Base-by-base conservation (phyloP, 2,888 invertebrate genomes). In the Alloplasta piceator region DNA sequence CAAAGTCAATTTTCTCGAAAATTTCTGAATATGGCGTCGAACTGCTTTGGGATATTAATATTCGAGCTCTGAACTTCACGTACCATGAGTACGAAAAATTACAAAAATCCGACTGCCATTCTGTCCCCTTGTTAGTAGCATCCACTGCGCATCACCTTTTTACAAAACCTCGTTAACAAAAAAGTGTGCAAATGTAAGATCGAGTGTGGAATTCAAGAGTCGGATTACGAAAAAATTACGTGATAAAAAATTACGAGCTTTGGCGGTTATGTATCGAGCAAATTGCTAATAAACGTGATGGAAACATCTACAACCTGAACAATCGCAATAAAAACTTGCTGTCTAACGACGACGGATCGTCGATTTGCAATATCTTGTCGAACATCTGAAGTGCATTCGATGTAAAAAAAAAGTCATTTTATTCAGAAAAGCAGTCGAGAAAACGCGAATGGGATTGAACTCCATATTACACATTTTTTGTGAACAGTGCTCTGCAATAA, bases 381-480 rank as follows among this genome's bases (percentile, higher is more conserved):
- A 63, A 43, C 43, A 43, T 63, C 46, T 63, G 43, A 63, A 63
- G 46, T 63, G 61, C 61, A 63, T 63, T 26, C 14, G 46, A 63
- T 63, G 43, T 16, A 63, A 63, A 43, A 43, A 63, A 63, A 4
- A 63, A n/a, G n/a, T n/a, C 46, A 46, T 63, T 9, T 43, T 63
- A 9, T 63, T 63, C 16, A 46, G 43, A 16, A 63, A 63, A 43
- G 46, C 16, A 16, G 61, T 63, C 41, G 61, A 63, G 46, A 43
- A 63, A 63, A 16, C 43, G 43, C 61, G 26, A 46, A 63, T 43
- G 61, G 16, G 61, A 43, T 63, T 63, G 61, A 63, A 43, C 61
- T 63, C 9, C 10, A 63, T 63, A 43, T 63, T 63, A 43, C 26
- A 63, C 48, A 63, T 63, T 63, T 36, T 46, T 36, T 63, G 63